Base-by-base conservation (phyloP, 1,140 invertebrate genomes). In the Camponotus floridanus region DNA sequence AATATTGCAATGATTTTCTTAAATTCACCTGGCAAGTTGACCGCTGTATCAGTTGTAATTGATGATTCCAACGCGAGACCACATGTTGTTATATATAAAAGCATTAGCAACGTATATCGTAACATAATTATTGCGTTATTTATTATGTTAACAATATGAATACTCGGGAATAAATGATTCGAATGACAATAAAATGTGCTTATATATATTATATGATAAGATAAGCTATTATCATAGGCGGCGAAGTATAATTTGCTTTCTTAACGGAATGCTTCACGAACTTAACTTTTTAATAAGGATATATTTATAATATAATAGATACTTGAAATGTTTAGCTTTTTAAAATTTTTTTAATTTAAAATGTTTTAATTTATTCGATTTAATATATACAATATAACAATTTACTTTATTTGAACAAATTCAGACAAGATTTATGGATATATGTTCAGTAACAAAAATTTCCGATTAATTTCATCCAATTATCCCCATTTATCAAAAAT, bases 11-110 rank as follows among this genome's bases (percentile, higher is more conserved):
- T 79, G 26, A 36, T 26, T 33, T 67, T 67, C 1, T 78, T 42
- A 36, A 65, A 78, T 67, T 79, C 64, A 79, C 45, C 62, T 79
- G 42, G 5, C 18, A 67, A n/a, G 8, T 51, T 68, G 21, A 62
- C 31, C 0, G 1, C 1, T 11, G 42, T 79, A 15, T 67, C 42
- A 36, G 39, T 65, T 39, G 0, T 26, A 26, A 36, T 0, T 62
- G 39, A 0, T 33, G 6, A n/a, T 36, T 26, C 45, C 31, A 3
- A 15, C 11, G 33, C 45, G 2, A 18, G 3, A 26, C 13, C 36
- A 36, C 21, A 79, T 7, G 2, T 36, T 39, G 33, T 18, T 5
- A 21, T 9, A 7, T 11, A 79, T n/a, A 39, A 39, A 57, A 55
- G 1, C 13, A 39, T 2, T 3, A 42, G 7, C 11, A 42, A 68